Evolutionary conservation across 2,113 vertebrate species (phyloP).

Genomic region (Anarrhichthys ocellatus): DNA sequence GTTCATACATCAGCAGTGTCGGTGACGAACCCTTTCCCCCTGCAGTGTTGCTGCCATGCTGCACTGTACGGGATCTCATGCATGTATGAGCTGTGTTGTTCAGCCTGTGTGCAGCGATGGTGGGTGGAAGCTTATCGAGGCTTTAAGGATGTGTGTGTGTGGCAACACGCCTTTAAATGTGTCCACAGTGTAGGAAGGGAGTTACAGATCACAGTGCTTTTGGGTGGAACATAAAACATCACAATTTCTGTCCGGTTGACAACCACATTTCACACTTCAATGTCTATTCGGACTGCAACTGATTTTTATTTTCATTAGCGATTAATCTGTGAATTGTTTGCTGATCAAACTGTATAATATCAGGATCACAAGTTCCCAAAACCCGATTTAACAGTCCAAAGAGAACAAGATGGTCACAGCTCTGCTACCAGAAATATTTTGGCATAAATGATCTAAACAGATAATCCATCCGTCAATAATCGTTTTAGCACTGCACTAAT

Average conservation of each 20-base stretch:
- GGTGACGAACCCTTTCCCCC: background rate
- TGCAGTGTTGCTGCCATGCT: background rate
- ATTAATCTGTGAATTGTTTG: background rate
- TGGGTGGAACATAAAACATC: background rate
- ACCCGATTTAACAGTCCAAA: background rate
- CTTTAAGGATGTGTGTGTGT: background rate
- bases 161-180: background rate
- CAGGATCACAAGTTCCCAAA: background rate
- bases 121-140: constrained; percentile 27
- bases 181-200: background rate
- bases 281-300: background rate
- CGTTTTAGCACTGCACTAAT: background rate
- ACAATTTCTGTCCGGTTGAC: background rate
- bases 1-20: background rate
- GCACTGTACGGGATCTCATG: background rate
- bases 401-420: background rate
- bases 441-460: background rate
- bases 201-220: background rate
- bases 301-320: background rate
- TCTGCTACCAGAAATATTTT: background rate
- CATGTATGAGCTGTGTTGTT: background rate
- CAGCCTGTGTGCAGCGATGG: background rate
- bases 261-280: background rate
- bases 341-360: background rate
- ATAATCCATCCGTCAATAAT: background rate